Conservation (phyloP, 1,140 invertebrate genomes). For the Gonatopus flavifemur region DNA sequence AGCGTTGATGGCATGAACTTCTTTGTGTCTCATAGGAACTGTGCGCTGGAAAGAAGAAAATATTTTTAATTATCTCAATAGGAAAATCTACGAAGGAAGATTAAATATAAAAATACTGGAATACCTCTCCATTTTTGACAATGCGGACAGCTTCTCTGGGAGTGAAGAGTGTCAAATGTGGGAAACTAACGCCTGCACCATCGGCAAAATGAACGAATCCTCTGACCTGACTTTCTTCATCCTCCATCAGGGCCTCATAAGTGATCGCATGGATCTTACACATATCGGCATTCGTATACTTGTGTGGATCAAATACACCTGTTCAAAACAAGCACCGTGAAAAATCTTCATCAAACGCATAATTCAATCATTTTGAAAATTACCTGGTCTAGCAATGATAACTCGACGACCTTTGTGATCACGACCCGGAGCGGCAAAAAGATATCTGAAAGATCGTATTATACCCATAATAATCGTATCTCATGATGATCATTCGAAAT, state of each 20-base stretch:
- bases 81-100: too few relatives aligned
- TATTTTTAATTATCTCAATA: too few relatives aligned
- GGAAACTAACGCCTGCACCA: constrained; percentile 71
- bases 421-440: constrained; percentile 77
- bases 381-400: constrained; percentile 77
- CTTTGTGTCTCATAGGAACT: constrained; percentile 81
- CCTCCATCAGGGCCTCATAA: constrained; percentile 79
- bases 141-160: constrained; percentile 76
- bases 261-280: constrained; percentile 75
- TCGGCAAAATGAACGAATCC: constrained; percentile 76
- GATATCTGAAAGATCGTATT: constrained; percentile 57
- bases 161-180: constrained; percentile 74
- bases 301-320: constrained; percentile 80
- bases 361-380: constrained; percentile 9
- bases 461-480: constrained; percentile 1
- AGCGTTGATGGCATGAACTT: constrained; percentile 77
- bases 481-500: not conserved
- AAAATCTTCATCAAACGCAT: constrained; percentile 1
- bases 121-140: constrained; percentile 77
- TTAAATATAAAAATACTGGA: too few relatives aligned
- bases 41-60: constrained; percentile 72
- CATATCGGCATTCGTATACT: constrained; percentile 77
- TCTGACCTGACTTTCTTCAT: constrained; percentile 76
- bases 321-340: not conserved
- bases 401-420: constrained; percentile 75